phyloP scores from a whole-genome alignment of 2,113 vertebrate genomes.

The Cryptomyrus ogoouensis region DNA sequence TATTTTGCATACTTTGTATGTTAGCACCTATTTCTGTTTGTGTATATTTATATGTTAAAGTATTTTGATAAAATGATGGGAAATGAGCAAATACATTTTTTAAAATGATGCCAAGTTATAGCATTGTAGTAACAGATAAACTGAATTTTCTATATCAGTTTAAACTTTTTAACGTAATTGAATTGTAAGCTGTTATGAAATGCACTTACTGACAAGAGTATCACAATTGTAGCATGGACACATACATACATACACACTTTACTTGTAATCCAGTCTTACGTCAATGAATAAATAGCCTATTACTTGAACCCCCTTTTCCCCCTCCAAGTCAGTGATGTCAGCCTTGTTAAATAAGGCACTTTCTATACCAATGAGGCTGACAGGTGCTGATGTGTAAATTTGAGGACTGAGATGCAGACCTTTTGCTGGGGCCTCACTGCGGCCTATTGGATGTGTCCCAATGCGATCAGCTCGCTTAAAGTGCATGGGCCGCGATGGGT shows the following conservation, averaged over 20 bases:
- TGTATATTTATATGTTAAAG: background rate
- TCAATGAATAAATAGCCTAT: background rate
- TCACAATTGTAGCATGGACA: background rate
- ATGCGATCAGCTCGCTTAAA: background rate
- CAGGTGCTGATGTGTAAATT: background rate
- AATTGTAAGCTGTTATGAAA: conserved; percentile 35
- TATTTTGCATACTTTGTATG: conserved; percentile 12
- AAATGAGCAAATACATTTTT: background rate
- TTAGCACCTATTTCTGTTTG: background rate
- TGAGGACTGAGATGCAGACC: background rate
- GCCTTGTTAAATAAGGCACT: background rate
- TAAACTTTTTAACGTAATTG: conserved; percentile 32
- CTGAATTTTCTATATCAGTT: conserved; percentile 30
- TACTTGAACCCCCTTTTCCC: background rate
- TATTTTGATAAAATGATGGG: background rate
- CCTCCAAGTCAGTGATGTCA: background rate
- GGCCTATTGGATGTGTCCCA: background rate
- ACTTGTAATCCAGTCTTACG: background rate
- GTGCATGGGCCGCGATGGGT: background rate
- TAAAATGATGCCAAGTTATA: background rate
- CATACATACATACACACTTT: background rate
- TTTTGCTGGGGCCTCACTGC: background rate
- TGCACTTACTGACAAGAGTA: conserved; percentile 15
- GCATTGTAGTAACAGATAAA: conserved; percentile 5
- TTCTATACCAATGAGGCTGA: background rate